Conservation (phyloP, 2,113 vertebrate genomes). For the Rhinichthys klamathensis region DNA sequence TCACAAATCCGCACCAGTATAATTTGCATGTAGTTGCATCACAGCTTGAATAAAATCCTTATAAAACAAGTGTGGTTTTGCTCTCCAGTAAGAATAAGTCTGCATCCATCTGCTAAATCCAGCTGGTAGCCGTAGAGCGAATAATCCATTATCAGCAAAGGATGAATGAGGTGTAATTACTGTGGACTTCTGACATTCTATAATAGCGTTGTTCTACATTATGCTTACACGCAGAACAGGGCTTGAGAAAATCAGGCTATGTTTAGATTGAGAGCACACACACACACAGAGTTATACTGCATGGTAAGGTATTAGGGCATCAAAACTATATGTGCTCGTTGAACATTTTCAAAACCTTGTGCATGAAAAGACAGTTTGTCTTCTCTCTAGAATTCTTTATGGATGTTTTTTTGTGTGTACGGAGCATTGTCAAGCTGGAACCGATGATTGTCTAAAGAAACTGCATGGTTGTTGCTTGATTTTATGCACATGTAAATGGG, state of each 20-base stretch:
- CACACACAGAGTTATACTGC: too few species aligned
- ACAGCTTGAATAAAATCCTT: conserved; percentile 17
- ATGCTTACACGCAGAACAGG: conserved; percentile 20
- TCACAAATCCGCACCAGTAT: not conserved
- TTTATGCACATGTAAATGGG: not conserved
- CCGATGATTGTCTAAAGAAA: not conserved
- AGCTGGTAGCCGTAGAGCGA: not conserved
- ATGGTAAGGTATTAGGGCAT: not conserved
- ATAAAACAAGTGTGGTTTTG: conserved; percentile 6
- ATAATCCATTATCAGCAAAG: conserved; percentile 23
- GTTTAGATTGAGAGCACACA: not conserved
- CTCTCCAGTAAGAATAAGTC: not conserved
- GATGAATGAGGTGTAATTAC: conserved; percentile 34
- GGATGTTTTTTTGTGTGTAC: not conserved
- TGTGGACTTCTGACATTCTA: conserved; percentile 17
- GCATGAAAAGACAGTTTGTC: not conserved
- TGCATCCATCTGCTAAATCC: not conserved
- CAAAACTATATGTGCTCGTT: not conserved
- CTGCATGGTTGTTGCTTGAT: not conserved
- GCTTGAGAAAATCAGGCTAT: not conserved
- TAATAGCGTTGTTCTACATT: conserved; percentile 32
- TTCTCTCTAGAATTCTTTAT: not conserved
- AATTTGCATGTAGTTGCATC: conserved; percentile 16
- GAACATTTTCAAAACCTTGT: not conserved
- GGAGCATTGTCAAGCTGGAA: not conserved